Conservation (phyloP, 2,113 vertebrate species). For the Datnioides undecimradiatus region DNA sequence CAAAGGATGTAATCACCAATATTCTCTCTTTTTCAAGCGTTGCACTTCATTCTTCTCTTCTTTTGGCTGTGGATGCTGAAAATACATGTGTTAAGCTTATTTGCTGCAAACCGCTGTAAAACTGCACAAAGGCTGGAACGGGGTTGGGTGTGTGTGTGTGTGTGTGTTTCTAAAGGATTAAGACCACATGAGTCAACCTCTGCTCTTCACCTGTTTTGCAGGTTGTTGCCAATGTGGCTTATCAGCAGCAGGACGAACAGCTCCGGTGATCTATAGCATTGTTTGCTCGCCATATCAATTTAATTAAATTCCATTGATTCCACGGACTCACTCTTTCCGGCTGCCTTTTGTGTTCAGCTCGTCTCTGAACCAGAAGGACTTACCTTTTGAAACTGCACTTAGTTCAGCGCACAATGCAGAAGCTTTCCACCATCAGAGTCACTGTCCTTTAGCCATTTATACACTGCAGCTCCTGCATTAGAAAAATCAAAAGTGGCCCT, state of each 20-base stretch:
- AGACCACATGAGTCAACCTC: slow-evolving; percentile 36
- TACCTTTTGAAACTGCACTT: slow-evolving; percentile 36
- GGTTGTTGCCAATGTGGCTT: slow-evolving; percentile 40
- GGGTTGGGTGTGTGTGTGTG: background rate
- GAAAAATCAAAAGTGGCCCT: background rate
- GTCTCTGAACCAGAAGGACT: slow-evolving; percentile 16
- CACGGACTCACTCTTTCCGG: slow-evolving; percentile 13
- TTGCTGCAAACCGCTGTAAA: background rate
- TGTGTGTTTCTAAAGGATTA: slow-evolving; percentile 35
- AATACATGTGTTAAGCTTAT: background rate
- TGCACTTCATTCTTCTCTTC: slow-evolving; percentile 20
- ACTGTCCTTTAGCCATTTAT: slow-evolving; percentile 4
- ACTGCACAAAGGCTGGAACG: background rate
- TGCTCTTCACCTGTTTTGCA: slow-evolving; percentile 53
- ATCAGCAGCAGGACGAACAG: slow-evolving; percentile 46
- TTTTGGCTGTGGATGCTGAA: background rate
- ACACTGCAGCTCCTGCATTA: slow-evolving; percentile 5
- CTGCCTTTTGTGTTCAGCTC: slow-evolving; percentile 39
- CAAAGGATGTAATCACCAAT: slow-evolving; percentile 32
- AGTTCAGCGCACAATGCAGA: background rate
- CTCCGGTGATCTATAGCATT: slow-evolving; percentile 63
- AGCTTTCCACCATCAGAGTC: slow-evolving; percentile 4
- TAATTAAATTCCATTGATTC: slow-evolving; percentile 78
- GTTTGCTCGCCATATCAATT: slow-evolving; percentile 66
- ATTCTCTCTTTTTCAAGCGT: slow-evolving; percentile 9